phyloP scores from a whole-genome alignment of 2,888 invertebrate genomes.

The Leptopterna dolabrata region DNA sequence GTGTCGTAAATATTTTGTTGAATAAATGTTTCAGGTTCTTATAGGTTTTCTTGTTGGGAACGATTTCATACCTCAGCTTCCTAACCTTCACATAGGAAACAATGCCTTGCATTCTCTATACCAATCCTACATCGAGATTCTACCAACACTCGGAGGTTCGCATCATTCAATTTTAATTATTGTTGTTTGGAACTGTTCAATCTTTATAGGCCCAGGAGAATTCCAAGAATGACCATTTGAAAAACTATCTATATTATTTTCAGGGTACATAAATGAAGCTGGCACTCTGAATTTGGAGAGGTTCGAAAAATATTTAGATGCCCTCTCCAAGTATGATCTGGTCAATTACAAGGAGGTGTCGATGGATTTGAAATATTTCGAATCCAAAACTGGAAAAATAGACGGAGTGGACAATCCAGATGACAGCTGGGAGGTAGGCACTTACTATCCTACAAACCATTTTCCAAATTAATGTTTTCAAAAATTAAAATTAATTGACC shows the following conservation, averaged over 20 bases:
- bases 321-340: constrained; percentile 78
- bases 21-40: constrained; percentile 71
- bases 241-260: no score
- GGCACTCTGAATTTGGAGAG: constrained; percentile 85
- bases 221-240: no score
- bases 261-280: constrained; percentile 92
- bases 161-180: no score
- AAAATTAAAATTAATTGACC: no score
- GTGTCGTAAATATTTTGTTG: background rate
- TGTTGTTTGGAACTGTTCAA: background rate
- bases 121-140: constrained; percentile 85
- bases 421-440: background rate
- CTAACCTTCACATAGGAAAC: constrained; percentile 92
- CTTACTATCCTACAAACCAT: no score
- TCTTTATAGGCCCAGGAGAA: no score
- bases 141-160: constrained; percentile 87
- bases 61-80: constrained; percentile 96
- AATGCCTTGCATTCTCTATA: constrained; percentile 90
- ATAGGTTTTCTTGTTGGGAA: constrained; percentile 98
- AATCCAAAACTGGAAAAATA: constrained; percentile 79
- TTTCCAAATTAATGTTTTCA: no score
- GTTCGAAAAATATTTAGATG: constrained; percentile 87
- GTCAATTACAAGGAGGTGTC: constrained; percentile 81
- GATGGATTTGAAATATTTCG: constrained; percentile 86
- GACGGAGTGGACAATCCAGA: background rate